Base-by-base conservation (phyloP, 1,140 invertebrate genomes). In the Scaptomyza hsui region DNA sequence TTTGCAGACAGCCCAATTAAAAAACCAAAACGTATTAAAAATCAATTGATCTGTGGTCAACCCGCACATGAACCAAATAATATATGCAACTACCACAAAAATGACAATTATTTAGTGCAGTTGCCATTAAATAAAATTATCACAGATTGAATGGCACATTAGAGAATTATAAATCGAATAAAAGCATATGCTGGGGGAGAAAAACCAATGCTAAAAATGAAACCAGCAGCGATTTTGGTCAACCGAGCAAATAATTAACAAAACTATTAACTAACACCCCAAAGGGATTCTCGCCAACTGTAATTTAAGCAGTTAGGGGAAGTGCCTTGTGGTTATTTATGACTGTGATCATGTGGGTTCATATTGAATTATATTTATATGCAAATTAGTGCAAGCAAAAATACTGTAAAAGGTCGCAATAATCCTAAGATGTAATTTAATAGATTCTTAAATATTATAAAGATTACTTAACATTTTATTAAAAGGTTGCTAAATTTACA, bases 21-120 rank as follows among this genome's bases (percentile, higher is more conserved):
- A 77, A 53, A 35, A 73, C 37, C 65, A 47, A 62, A 75, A 63
- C 35, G 45, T 57, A 86, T 80, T 77, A 80, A 85, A 74, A 85
- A 85, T 86, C 81, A 85, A 86, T 85, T 86, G 64, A 44, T 64
- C 56, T 77, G 80, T 21, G 81, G 81, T 86, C 59, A 45, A 68
- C 41, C 42, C 64, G 53, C 59, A 69, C 45, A 6, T 37, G 29
- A 49, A 55, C 16, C 47, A 47, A 64, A 39, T 61, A 42, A 5
- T 48, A 52, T 62, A 67, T 65, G 52, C 44, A 16, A 48, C 51
- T 65, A 56, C 82, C 82, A 72, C 78, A 78, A 81, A 75, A 78
- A 69, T 86, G 78, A 69, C 53, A 75, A 59, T 60, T 60, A 61
- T 9, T 24, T 42, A 55, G 45, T 47, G 42, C 12, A 76, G 53